A percentile compares a stretch with the other conserved stretches of the same genome.
Conservation (phyloP, 2,797 vertebrate species). For the Rhinichthys osculus region DNA sequence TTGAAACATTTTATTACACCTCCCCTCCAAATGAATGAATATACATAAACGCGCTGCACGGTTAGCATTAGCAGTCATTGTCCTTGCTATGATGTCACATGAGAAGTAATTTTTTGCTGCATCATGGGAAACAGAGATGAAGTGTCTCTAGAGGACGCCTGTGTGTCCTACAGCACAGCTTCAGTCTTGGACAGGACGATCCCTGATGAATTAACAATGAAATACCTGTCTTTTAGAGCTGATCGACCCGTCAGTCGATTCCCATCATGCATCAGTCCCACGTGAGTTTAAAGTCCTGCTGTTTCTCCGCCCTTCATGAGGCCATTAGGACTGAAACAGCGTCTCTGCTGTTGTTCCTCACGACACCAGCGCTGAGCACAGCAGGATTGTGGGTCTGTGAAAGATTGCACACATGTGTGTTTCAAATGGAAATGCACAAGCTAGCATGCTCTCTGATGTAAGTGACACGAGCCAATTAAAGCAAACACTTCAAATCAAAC, state of each 20-base stretch:
- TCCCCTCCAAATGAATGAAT: not conserved
- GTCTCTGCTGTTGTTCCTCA: not conserved
- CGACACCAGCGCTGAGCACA: constrained; percentile 8
- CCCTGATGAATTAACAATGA: not conserved
- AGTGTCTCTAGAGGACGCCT: constrained; percentile 8
- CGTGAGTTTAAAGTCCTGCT: not conserved
- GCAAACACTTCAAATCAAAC: not conserved
- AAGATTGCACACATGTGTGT: not conserved
- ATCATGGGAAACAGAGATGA: not conserved
- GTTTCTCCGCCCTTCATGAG: constrained; percentile 10
- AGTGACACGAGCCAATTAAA: not conserved
- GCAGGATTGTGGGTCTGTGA: constrained; percentile 9
- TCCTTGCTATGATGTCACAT: not conserved
- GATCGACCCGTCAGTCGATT: not conserved
- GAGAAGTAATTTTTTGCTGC: constrained; percentile 2
- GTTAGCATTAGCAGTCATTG: not conserved
- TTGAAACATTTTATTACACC: not conserved
- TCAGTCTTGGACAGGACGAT: not conserved
- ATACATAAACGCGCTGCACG: not conserved
- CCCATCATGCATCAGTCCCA: constrained; percentile 4
- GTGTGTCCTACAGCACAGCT: not conserved
- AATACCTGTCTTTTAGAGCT: not conserved
- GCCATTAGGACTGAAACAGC: not conserved
- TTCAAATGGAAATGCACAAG: not conserved
- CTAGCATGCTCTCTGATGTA: not conserved